Conservation (phyloP, 2,113 vertebrate genomes). For the Thryonomys swinderianus region DNA sequence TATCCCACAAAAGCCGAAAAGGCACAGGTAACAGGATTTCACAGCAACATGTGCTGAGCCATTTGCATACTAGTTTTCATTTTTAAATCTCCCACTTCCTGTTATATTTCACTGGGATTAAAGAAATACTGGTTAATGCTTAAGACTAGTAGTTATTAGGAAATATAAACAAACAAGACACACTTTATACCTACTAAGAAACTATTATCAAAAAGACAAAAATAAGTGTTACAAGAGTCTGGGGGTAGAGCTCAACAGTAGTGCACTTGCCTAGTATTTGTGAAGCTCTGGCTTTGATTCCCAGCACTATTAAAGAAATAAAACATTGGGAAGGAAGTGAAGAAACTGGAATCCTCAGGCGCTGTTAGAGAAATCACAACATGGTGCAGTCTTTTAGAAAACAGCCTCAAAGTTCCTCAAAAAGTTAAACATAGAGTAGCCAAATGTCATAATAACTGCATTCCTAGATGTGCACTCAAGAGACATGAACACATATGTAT, state of each 20-base stretch:
- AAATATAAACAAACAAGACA: conserved; percentile 21
- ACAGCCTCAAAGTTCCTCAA: background rate
- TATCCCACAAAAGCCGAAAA: background rate
- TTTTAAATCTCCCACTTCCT: background rate
- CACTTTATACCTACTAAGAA: background rate
- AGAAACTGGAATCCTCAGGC: background rate
- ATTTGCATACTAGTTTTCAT: background rate
- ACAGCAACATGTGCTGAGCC: background rate
- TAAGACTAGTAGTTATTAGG: background rate
- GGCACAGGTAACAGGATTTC: background rate
- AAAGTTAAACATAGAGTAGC: background rate
- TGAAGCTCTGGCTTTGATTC: background rate
- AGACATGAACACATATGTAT: background rate
- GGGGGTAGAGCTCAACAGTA: background rate
- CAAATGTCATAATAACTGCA: background rate
- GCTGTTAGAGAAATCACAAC: background rate
- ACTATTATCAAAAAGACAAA: background rate
- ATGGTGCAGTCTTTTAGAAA: background rate
- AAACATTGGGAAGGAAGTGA: background rate
- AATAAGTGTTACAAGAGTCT: background rate
- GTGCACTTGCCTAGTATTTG: background rate
- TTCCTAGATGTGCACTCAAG: background rate
- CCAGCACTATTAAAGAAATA: background rate
- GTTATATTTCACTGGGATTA: background rate
- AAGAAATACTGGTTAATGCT: background rate